These are phyloP conservation scores for Tetragonisca angustula DNA, from an alignment of 2,888 invertebrate genomes.

Conservation along the genomic window DNA sequence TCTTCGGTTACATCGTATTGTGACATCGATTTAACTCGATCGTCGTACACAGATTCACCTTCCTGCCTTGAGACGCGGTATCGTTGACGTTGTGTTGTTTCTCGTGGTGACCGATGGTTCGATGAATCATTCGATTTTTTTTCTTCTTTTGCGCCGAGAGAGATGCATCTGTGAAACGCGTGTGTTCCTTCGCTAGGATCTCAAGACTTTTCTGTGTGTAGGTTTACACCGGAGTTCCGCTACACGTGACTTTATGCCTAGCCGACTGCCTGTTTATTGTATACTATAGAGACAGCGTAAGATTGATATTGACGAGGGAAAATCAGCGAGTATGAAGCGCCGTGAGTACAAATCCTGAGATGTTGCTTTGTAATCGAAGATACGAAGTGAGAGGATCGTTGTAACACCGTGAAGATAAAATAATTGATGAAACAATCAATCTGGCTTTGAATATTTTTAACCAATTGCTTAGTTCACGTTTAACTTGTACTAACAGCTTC, in stretches of 20 bases:
- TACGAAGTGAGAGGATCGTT: neutral
- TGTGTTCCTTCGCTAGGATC: slow-evolving; percentile 16
- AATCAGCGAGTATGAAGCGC: slow-evolving; percentile 32
- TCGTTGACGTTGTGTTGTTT: neutral
- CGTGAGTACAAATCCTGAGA: slow-evolving; percentile 33
- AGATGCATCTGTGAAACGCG: slow-evolving; percentile 31
- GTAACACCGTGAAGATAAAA: neutral
- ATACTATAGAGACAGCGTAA: neutral
- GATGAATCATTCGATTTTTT: slow-evolving; percentile 24
- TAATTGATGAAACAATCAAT: neutral
- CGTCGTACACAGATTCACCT: neutral
- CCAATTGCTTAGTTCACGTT: neutral
- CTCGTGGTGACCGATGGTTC: slow-evolving; percentile 22
- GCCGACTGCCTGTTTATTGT: slow-evolving; percentile 13
- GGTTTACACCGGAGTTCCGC: slow-evolving; percentile 37
- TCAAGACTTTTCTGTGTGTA: slow-evolving; percentile 7
- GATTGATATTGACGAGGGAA: neutral
- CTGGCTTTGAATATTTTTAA: too few species aligned
- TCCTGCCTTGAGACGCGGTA: neutral
- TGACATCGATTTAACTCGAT: slow-evolving; percentile 6
- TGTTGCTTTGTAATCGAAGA: neutral
- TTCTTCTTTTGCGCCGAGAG: neutral
- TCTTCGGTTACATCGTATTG: neutral
- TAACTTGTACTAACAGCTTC: neutral
- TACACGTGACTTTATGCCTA: slow-evolving; percentile 51